phyloP scores from a whole-genome alignment of 2,113 vertebrate species.

The Helogale parvula region DNA sequence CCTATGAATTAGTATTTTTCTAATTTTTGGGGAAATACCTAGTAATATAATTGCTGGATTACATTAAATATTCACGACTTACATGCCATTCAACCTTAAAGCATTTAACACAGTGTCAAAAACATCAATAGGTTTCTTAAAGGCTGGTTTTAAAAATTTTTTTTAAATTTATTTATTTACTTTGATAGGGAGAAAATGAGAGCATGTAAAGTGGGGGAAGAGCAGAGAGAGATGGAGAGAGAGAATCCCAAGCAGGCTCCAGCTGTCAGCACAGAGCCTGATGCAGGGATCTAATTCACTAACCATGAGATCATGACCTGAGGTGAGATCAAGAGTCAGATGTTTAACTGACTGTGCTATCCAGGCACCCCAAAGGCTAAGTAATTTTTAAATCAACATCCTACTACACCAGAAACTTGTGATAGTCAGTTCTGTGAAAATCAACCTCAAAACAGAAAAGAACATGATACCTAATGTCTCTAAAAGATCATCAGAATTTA shows the following conservation, averaged over 20 bases:
- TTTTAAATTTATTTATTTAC: too few species aligned
- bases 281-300: too few species aligned
- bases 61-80: constrained; percentile 53
- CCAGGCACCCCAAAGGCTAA: background rate
- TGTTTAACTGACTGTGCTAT: too few species aligned
- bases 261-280: too few species aligned
- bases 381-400: background rate
- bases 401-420: background rate
- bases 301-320: too few species aligned
- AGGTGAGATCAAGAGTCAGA: too few species aligned
- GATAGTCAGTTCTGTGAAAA: background rate
- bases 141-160: background rate
- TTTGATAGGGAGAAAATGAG: too few species aligned
- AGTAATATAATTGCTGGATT: background rate
- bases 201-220: too few species aligned
- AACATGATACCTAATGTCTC: background rate
- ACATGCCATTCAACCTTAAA: constrained; percentile 4
- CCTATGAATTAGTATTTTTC: background rate
- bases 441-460: background rate
- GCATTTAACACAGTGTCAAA: constrained; percentile 28
- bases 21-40: background rate
- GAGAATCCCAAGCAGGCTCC: too few species aligned
- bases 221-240: too few species aligned
- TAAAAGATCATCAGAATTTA: background rate
- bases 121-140: background rate